Evolutionary conservation across 2,888 invertebrate genomes (phyloP).

Genomic region (Fragum fragum): DNA sequence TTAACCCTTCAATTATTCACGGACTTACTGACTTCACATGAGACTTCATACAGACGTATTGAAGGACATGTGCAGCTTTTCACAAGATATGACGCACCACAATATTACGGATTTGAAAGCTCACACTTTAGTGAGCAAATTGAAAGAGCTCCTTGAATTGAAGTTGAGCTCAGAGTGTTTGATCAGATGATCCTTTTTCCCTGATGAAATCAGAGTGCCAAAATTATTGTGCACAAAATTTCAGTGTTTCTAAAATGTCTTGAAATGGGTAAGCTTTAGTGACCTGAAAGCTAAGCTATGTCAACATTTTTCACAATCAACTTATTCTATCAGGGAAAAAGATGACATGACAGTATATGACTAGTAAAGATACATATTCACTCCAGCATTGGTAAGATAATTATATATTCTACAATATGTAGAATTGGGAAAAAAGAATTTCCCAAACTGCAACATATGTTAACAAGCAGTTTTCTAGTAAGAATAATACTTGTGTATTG

Average conservation of each 20-base stretch:
- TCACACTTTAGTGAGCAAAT: not conserved
- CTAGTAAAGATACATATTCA: not conserved
- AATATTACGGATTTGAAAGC: not conserved
- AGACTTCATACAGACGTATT: not conserved
- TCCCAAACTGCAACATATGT: slow-evolving; percentile 4
- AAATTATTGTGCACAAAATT: too few relatives aligned
- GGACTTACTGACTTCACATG: not conserved
- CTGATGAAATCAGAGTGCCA: not conserved
- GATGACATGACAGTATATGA: not conserved
- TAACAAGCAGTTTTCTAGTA: slow-evolving; percentile 9
- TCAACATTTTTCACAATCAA: too few relatives aligned
- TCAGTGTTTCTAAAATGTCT: too few relatives aligned
- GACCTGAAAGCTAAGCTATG: too few relatives aligned
- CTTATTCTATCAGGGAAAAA: not conserved
- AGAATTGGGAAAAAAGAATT: too few relatives aligned
- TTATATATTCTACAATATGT: not conserved
- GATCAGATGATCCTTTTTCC: not conserved
- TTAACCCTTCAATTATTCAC: not conserved
- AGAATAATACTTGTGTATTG: too few relatives aligned
- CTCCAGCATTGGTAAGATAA: not conserved
- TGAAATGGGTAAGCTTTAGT: too few relatives aligned
- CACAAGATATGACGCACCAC: not conserved
- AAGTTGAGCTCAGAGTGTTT: not conserved
- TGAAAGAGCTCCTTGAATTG: not conserved
- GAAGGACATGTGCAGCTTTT: not conserved